phyloP scores from a whole-genome alignment of 2,113 vertebrate species.

The Vicugna pacos region DNA sequence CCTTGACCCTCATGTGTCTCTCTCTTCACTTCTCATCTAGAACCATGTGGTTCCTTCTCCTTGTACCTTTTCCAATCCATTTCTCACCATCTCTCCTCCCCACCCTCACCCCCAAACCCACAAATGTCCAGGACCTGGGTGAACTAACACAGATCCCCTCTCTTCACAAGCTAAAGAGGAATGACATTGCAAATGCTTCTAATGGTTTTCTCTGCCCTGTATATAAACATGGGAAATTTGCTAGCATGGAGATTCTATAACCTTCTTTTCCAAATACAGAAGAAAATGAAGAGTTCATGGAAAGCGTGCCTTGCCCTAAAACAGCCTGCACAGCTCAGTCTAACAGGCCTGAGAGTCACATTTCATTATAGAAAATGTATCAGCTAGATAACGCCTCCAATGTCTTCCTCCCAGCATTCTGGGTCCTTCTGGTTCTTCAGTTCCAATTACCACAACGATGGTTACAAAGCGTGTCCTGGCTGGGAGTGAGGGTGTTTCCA shows the following conservation, averaged over 20 bases:
- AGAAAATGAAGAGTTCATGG: conserved; percentile 15
- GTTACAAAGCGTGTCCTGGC: not conserved
- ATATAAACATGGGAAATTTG: not conserved
- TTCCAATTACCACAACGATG: not conserved
- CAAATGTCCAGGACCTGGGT: not conserved
- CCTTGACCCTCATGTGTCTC: rapidly evolving
- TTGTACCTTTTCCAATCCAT: not conserved
- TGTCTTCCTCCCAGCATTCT: not conserved
- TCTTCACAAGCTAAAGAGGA: not conserved
- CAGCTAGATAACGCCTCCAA: not conserved
- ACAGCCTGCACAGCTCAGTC: not conserved
- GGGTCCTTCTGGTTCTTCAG: not conserved
- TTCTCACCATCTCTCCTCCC: not conserved
- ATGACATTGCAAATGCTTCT: not conserved
- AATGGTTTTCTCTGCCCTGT: not conserved
- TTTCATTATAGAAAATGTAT: conserved; percentile 1
- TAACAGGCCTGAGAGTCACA: not conserved
- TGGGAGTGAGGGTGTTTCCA: not conserved
- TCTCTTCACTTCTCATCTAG: not conserved
- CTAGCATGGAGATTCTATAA: not conserved
- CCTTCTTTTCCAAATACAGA: conserved; percentile 36
- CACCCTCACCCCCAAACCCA: not conserved
- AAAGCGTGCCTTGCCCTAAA: not conserved
- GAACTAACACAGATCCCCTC: conserved; percentile 9
- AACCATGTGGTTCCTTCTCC: not conserved